phyloP scores from a whole-genome alignment of 2,888 invertebrate genomes.

The Conomelus anceps region DNA sequence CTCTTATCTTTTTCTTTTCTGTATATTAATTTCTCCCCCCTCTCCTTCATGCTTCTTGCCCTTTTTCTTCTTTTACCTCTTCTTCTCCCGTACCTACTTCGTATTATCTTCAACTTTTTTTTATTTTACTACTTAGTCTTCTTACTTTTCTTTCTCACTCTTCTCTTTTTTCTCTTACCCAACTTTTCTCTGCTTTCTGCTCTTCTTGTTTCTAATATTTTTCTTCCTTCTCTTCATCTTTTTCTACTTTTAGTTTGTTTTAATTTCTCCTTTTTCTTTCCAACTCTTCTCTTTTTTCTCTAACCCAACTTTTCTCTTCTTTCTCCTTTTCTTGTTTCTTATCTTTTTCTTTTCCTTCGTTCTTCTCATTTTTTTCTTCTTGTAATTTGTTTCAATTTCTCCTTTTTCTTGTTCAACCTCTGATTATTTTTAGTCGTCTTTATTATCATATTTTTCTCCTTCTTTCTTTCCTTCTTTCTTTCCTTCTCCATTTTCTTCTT shows the following conservation, averaged over 20 bases:
- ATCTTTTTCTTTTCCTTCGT: not conserved
- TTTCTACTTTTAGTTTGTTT: too few relatives aligned
- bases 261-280: too few relatives aligned
- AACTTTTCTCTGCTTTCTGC: not conserved
- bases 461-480: not conserved
- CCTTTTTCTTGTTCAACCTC: not conserved
- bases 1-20: not conserved
- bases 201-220: not conserved
- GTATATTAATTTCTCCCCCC: not conserved
- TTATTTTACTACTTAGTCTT: not conserved
- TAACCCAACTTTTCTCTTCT: not conserved
- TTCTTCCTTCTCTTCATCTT: too few relatives aligned
- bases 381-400: not conserved
- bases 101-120: not conserved
- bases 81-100: not conserved
- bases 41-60: not conserved
- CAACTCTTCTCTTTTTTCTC: not conserved
- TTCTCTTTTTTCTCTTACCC: not conserved
- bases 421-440: too few relatives aligned
- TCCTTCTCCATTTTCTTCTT: not conserved
- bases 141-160: not conserved
- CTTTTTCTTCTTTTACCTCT: too few relatives aligned
- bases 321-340: not conserved
- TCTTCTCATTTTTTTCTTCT: not conserved
- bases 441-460: too few relatives aligned